Evolutionary conservation across 1,140 invertebrate genomes (phyloP).

Genomic region (Octopus sinensis): DNA sequence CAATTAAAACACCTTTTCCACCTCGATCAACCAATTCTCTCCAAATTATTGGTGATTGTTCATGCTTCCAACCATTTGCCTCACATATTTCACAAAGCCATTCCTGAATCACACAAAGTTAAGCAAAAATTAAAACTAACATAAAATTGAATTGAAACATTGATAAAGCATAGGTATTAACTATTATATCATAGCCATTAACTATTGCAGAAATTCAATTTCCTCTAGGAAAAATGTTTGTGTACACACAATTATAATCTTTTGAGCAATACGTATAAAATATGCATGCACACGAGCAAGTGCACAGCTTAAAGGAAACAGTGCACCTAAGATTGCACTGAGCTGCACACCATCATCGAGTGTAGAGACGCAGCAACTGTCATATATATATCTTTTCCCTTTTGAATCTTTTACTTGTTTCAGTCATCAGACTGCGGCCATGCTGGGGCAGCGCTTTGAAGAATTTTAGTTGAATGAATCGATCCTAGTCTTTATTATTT

Average conservation of each 20-base stretch:
- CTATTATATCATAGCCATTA: not conserved
- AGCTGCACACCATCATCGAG: too few relatives aligned
- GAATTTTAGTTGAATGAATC: too few relatives aligned
- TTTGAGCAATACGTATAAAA: not conserved
- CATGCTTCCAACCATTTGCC: conserved; percentile 49
- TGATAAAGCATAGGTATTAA: not conserved
- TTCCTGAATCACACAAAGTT: conserved; percentile 35
- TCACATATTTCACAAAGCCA: conserved; percentile 49
- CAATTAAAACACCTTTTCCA: conserved; percentile 57
- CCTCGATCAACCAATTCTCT: conserved; percentile 56
- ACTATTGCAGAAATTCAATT: not conserved
- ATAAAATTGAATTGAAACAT: not conserved
- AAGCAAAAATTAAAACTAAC: not conserved
- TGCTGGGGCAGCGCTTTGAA: too few relatives aligned
- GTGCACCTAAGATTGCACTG: too few relatives aligned
- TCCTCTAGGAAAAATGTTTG: not conserved
- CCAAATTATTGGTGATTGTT: conserved; percentile 57
- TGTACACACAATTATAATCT: not conserved
- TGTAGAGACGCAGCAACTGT: too few relatives aligned
- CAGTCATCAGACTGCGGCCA: too few relatives aligned
- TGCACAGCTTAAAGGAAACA: too few relatives aligned
- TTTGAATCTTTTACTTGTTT: too few relatives aligned
- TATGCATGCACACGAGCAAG: not conserved
- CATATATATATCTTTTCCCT: too few relatives aligned
- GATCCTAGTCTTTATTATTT: too few relatives aligned